Percentiles rank a stretch among this genome's conserved stretches.
Conservation (phyloP, 2,888 invertebrate genomes). For the Leptopilina syphax region DNA sequence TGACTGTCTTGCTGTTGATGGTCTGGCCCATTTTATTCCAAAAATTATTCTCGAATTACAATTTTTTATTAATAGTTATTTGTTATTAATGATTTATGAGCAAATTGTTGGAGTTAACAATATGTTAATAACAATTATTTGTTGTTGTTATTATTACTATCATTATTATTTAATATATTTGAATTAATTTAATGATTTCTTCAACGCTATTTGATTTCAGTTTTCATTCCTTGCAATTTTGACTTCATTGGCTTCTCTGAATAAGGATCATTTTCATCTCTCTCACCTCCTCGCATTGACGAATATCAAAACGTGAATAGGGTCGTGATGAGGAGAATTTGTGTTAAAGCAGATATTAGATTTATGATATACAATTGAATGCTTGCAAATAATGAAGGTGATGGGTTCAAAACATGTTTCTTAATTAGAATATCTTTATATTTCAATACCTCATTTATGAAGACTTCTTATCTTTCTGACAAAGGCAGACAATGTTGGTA, state of each 20-base stretch:
- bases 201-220: not conserved
- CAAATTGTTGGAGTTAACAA: too few species aligned
- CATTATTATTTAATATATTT: too few species aligned
- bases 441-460: not conserved
- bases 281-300: not conserved
- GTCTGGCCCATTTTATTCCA: too few species aligned
- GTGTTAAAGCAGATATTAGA: conserved; percentile 19
- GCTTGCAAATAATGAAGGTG: not conserved
- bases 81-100: too few species aligned
- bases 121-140: too few species aligned
- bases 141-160: too few species aligned
- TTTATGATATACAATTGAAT: conserved; percentile 25
- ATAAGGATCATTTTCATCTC: conserved; percentile 14
- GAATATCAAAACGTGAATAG: conserved; percentile 11
- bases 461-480: not conserved
- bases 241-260: conserved; percentile 13
- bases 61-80: too few species aligned
- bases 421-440: not conserved
- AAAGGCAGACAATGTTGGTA: not conserved
- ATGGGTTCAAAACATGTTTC: not conserved
- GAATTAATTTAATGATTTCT: not conserved
- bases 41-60: too few species aligned
- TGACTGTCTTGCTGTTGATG: too few species aligned
- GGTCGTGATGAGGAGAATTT: conserved; percentile 16
- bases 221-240: not conserved